These are phyloP conservation scores for Poicephalus meyeri DNA, from an alignment of 2,113 vertebrate genomes.

Conservation along the genomic window DNA sequence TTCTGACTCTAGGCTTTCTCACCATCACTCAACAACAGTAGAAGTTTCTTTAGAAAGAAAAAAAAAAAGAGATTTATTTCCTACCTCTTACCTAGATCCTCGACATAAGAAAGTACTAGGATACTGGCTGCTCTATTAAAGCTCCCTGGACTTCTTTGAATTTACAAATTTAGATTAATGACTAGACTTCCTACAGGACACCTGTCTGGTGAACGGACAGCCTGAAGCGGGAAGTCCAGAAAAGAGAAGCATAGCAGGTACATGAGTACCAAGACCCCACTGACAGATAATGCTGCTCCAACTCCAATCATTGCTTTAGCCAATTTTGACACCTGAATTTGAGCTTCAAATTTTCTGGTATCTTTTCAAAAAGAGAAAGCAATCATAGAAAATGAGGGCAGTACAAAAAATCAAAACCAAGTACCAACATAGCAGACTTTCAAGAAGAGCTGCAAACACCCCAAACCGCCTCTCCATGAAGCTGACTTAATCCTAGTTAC, in stretches of 20 bases:
- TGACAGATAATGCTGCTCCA: not conserved
- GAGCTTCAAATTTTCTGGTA: not conserved
- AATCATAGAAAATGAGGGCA: not conserved
- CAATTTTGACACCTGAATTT: not conserved
- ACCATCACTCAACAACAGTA: not conserved
- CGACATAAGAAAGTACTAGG: not conserved
- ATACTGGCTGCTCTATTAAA: not conserved
- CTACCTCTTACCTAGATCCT: not conserved
- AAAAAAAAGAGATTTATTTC: not conserved
- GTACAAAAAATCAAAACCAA: not conserved
- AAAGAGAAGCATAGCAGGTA: not conserved
- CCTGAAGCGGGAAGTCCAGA: not conserved
- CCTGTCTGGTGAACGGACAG: not conserved
- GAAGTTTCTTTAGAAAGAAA: not conserved
- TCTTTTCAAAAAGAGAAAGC: not conserved
- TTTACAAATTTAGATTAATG: not conserved
- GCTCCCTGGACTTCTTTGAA: not conserved
- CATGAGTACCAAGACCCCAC: not conserved
- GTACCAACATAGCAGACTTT: not conserved
- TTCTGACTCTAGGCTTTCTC: not conserved
- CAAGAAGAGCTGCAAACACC: not conserved
- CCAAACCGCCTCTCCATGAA: not conserved
- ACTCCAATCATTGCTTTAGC: not conserved
- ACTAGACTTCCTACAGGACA: not conserved
- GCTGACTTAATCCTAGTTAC: slow-evolving; percentile 1